phyloP scores from a whole-genome alignment of 2,113 vertebrate species.

The Bagarius yarrelli region DNA sequence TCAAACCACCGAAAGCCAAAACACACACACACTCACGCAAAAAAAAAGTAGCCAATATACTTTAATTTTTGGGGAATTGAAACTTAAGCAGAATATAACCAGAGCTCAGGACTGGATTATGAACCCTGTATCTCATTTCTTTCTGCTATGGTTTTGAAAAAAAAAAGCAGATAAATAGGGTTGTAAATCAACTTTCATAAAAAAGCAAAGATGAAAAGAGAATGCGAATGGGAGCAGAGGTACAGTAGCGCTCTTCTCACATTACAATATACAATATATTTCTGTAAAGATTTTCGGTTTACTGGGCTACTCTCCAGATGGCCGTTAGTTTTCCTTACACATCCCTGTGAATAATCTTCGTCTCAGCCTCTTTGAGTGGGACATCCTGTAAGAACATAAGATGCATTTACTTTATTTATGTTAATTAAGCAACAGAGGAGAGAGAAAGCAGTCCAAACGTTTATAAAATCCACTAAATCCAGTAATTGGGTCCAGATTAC shows the following conservation, averaged over 20 bases:
- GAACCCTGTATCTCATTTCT: not conserved
- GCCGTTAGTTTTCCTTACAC: constrained; percentile 30
- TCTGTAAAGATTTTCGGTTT: constrained; percentile 11
- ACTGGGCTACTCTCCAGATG: constrained; percentile 7
- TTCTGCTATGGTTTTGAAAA: not conserved
- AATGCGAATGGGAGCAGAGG: not conserved
- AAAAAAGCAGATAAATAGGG: no score
- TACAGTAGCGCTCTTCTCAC: not conserved
- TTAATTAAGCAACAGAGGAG: not conserved
- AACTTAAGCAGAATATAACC: not conserved
- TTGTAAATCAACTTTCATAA: constrained; percentile 6
- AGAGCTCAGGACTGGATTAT: not conserved
- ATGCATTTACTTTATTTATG: not conserved
- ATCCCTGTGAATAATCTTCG: constrained; percentile 52
- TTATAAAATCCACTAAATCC: not conserved
- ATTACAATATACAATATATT: constrained; percentile 1
- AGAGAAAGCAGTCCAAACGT: not conserved
- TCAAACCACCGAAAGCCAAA: no score
- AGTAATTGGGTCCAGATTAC: not conserved
- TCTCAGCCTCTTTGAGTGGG: constrained; percentile 52
- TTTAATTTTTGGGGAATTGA: no score
- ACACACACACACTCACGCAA: no score
- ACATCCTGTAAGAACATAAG: constrained; percentile 37
- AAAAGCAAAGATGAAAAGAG: constrained; percentile 5
- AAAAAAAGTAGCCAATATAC: no score